Evolutionary conservation across 1,140 invertebrate species (phyloP).

Genomic region (Drosophila pandora): DNA sequence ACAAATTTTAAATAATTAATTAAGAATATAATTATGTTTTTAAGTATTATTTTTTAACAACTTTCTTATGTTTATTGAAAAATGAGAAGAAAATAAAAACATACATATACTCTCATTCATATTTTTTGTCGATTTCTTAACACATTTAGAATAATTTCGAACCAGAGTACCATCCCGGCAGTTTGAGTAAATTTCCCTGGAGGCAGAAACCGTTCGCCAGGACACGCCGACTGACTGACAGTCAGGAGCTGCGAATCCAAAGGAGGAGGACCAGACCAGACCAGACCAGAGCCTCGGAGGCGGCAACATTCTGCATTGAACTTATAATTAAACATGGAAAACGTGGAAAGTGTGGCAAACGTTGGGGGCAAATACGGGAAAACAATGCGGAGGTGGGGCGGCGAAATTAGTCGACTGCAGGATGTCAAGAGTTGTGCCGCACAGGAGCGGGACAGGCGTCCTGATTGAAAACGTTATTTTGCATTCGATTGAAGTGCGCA

Average conservation of each 20-base stretch:
- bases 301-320: slow-evolving; percentile 63
- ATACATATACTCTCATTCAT: not conserved
- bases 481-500: slow-evolving; percentile 68
- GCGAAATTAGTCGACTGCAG: slow-evolving; percentile 10
- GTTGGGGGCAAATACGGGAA: slow-evolving; percentile 17
- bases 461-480: slow-evolving; percentile 76
- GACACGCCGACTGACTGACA: slow-evolving; percentile 31
- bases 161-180: slow-evolving; percentile 26
- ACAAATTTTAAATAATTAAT: not conserved
- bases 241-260: slow-evolving; percentile 29
- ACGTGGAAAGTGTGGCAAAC: slow-evolving; percentile 73
- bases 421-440: slow-evolving; percentile 39
- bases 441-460: slow-evolving; percentile 18
- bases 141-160: not conserved
- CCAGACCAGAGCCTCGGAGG: slow-evolving; percentile 1
- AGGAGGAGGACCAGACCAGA: not conserved
- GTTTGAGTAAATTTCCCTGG: slow-evolving; percentile 69
- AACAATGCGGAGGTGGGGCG: slow-evolving; percentile 20
- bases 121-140: not conserved
- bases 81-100: not conserved
- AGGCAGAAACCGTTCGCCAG: slow-evolving; percentile 42
- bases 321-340: slow-evolving; percentile 80
- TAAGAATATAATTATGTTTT: not conserved
- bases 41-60: not conserved
- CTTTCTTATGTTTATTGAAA: too few relatives aligned